phyloP scores from a whole-genome alignment of 2,113 vertebrate species.

The Hypomesus transpacificus region DNA sequence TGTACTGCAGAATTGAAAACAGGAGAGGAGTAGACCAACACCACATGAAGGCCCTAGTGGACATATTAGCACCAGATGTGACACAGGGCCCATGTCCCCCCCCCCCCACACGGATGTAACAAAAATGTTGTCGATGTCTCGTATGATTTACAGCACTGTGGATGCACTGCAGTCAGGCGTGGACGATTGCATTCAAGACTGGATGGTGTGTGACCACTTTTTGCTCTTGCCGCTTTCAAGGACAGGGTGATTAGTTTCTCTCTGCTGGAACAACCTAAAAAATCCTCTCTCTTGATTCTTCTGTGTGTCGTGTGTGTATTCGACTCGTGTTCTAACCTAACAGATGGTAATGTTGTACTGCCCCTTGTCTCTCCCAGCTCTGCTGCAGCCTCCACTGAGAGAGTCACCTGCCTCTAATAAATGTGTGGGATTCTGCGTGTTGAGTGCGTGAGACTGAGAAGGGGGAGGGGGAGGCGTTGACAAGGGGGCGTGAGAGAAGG shows the following conservation, averaged over 20 bases:
- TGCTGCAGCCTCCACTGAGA: constrained; percentile 33
- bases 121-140: constrained; percentile 42
- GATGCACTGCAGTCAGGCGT: constrained; percentile 42
- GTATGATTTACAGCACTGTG: constrained; percentile 42
- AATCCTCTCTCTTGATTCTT: constrained; percentile 9
- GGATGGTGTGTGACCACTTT: constrained; percentile 13
- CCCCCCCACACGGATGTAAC: constrained; percentile 43
- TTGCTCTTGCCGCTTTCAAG: constrained; percentile 28
- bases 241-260: constrained; percentile 17
- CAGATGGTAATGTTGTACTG: constrained; percentile 52
- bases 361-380: constrained; percentile 40
- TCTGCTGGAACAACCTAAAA: neutral
- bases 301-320: neutral
- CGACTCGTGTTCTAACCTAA: constrained; percentile 8
- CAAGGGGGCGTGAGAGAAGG: constrained; percentile 39
- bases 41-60: constrained; percentile 55
- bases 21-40: constrained; percentile 33
- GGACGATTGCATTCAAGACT: constrained; percentile 30
- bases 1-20: constrained; percentile 29
- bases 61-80: constrained; percentile 63
- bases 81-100: constrained; percentile 21
- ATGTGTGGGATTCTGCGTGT: constrained; percentile 48
- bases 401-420: constrained; percentile 62
- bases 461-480: constrained; percentile 24
- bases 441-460: constrained; percentile 32